Evolutionary conservation across 2,797 vertebrate species (phyloP).

Genomic region (Erithacus rubecula): DNA sequence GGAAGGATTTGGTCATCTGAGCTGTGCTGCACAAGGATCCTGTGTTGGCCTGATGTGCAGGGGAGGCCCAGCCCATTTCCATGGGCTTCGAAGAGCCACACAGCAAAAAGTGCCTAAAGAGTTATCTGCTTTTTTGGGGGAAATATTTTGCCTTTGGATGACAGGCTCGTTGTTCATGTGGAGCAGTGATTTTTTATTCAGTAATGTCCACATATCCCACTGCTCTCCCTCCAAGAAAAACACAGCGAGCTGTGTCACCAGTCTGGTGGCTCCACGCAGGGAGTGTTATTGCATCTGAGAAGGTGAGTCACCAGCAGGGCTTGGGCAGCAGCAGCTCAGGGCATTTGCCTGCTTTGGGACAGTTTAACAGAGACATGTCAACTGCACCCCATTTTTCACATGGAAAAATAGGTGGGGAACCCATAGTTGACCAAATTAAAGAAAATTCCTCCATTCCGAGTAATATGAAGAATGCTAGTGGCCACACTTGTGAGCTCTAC

Average conservation of each 20-base stretch:
- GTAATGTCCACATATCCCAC: background rate
- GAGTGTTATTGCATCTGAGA: background rate
- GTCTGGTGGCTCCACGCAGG: background rate
- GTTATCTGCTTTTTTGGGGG: background rate
- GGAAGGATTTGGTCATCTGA: slow-evolving; percentile 7
- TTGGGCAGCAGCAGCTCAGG: slow-evolving; percentile 19
- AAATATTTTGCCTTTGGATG: background rate
- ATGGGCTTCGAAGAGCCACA: background rate
- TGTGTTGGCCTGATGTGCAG: background rate
- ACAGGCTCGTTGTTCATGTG: slow-evolving; percentile 13
- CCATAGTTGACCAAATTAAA: background rate
- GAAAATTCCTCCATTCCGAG: background rate
- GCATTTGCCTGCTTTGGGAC: background rate
- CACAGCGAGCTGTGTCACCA: slow-evolving; percentile 17
- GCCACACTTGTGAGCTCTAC: background rate
- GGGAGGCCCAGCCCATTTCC: background rate
- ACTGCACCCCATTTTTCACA: background rate
- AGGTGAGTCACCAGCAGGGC: slow-evolving; percentile 9
- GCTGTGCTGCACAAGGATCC: background rate
- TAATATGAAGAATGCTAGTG: background rate
- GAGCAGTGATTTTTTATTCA: slow-evolving; percentile 39
- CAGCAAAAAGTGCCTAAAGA: background rate
- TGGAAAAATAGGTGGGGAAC: background rate
- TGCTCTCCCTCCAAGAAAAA: slow-evolving; percentile 41
- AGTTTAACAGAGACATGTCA: background rate